Evolutionary conservation across 1,140 invertebrate species (phyloP).

Genomic region (Eupristina koningsbergeri): DNA sequence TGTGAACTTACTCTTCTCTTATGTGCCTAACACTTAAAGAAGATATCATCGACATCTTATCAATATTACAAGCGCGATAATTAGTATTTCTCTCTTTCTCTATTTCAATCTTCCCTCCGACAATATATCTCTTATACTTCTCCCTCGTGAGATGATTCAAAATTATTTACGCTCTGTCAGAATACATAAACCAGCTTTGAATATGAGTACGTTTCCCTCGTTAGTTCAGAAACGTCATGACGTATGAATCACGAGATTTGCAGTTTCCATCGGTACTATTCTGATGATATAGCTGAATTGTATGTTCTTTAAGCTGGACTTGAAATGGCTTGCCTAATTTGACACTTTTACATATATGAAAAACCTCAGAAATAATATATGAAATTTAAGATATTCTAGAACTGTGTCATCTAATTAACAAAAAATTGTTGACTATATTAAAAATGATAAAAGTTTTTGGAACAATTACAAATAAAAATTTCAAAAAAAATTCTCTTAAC

Average conservation of each 20-base stretch:
- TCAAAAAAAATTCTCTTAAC: too few species aligned
- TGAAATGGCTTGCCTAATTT: background rate
- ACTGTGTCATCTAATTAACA: background rate
- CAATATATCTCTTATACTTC: background rate
- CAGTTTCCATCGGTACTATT: background rate
- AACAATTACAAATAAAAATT: too few species aligned
- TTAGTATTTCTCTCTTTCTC: slow-evolving; percentile 28
- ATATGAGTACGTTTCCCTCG: slow-evolving; percentile 1
- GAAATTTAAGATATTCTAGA: too few species aligned
- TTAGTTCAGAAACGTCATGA: slow-evolving; percentile 8
- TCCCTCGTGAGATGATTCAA: slow-evolving; percentile 23
- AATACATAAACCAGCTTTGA: background rate
- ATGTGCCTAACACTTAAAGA: slow-evolving; percentile 20
- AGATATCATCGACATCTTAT: slow-evolving; percentile 12
- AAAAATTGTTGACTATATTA: background rate
- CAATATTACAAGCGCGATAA: slow-evolving; percentile 34
- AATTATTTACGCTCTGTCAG: slow-evolving; percentile 15
- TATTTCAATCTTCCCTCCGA: too few species aligned
- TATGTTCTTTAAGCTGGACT: background rate
- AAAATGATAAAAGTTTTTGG: too few species aligned
- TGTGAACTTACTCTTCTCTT: slow-evolving; percentile 52
- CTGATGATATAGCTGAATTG: background rate
- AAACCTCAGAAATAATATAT: too few species aligned
- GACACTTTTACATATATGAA: background rate
- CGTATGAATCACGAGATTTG: background rate